Percentiles rank a stretch among this genome's conserved stretches.
phyloP scores from a whole-genome alignment of 2,113 vertebrate species.

The Ondatra zibethicus region DNA sequence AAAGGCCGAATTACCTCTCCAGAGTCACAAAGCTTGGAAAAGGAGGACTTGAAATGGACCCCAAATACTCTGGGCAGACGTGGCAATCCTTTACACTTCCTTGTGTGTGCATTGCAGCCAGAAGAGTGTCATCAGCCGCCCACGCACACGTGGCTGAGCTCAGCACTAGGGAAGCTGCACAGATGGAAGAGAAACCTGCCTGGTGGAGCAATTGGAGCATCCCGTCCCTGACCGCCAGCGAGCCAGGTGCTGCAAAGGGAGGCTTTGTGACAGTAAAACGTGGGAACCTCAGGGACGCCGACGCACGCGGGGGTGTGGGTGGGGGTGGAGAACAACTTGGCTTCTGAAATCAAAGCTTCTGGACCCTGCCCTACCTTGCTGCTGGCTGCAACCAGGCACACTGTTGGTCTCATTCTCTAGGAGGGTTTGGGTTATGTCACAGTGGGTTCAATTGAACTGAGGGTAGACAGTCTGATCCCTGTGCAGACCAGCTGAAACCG shows the following conservation, averaged over 20 bases:
- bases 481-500: constrained; percentile 25
- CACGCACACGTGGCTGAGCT: background rate
- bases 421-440: background rate
- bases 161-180: background rate
- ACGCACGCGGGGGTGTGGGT: too few relatives aligned
- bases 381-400: background rate
- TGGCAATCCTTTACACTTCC: background rate
- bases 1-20: background rate
- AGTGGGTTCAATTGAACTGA: background rate
- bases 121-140: background rate
- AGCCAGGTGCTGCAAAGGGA: background rate
- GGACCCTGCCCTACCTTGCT: background rate
- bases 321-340: background rate
- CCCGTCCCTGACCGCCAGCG: too few relatives aligned
- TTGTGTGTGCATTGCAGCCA: background rate
- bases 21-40: background rate
- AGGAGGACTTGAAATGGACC: background rate
- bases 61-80: background rate
- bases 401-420: background rate
- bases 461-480: background rate
- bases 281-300: background rate
- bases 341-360: background rate
- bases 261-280: background rate
- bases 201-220: background rate
- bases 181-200: background rate